These are phyloP conservation scores for Mungos mungo DNA, from an alignment of 2,113 vertebrate genomes.

Conservation along the genomic window DNA sequence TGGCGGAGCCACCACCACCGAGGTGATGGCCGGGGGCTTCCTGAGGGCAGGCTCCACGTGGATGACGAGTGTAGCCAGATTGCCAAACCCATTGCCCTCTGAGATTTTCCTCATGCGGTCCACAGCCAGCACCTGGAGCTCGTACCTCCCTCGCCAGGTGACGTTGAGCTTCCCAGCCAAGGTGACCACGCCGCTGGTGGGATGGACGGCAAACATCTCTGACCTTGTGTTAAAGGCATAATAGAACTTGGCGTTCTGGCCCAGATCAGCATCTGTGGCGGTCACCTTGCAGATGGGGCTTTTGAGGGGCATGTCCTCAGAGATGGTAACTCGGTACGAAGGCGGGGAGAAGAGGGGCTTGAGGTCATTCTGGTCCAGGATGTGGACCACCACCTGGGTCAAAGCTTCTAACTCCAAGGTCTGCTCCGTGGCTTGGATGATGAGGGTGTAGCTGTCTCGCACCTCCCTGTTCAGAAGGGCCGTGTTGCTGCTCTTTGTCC, in stretches of 20 bases:
- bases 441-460: slow-evolving; percentile 91
- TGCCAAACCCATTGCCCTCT: slow-evolving; percentile 91
- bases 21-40: slow-evolving; percentile 86
- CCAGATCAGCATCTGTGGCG: slow-evolving; percentile 94
- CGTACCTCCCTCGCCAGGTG: slow-evolving; percentile 86
- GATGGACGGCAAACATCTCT: slow-evolving; percentile 90
- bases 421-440: slow-evolving; percentile 91
- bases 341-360: slow-evolving; percentile 97
- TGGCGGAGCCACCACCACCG: slow-evolving; percentile 71
- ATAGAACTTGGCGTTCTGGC: slow-evolving; percentile 94
- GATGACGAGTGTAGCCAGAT: slow-evolving; percentile 88
- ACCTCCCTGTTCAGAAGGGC: slow-evolving; percentile 95
- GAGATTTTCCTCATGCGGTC: slow-evolving; percentile 94
- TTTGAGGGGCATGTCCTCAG: slow-evolving; percentile 89
- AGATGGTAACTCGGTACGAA: slow-evolving; percentile 91
- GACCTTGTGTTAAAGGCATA: slow-evolving; percentile 90
- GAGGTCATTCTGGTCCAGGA: slow-evolving; percentile 96
- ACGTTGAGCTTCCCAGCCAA: slow-evolving; percentile 89
- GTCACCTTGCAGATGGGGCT: slow-evolving; percentile 90
- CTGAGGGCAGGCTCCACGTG: slow-evolving; percentile 86
- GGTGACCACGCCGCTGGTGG: slow-evolving; percentile 91
- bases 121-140: slow-evolving; percentile 93
- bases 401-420: slow-evolving; percentile 85
- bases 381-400: slow-evolving; percentile 91
- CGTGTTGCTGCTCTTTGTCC: slow-evolving; percentile 91